These are phyloP conservation scores for Poecilia picta DNA, from an alignment of 2,797 vertebrate genomes.

Conservation along the genomic window DNA sequence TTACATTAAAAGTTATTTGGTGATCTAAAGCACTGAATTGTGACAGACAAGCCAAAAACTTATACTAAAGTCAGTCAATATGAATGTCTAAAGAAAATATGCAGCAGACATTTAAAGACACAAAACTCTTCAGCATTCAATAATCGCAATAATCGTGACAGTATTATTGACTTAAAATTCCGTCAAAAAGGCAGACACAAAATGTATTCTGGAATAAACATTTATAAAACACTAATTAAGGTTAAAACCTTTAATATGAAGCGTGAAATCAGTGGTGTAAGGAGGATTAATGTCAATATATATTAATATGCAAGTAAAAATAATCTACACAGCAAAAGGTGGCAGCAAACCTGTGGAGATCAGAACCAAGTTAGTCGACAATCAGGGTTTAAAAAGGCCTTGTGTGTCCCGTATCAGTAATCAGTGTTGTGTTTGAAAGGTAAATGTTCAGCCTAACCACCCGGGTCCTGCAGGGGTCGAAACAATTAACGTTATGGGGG, in stretches of 20 bases:
- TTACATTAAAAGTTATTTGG: neutral
- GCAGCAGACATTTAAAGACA: neutral
- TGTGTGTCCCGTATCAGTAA: neutral
- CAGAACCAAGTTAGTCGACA: neutral
- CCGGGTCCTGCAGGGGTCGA: neutral
- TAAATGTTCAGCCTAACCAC: neutral
- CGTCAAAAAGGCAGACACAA: neutral
- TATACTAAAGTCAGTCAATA: neutral
- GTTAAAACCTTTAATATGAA: neutral
- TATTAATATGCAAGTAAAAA: neutral
- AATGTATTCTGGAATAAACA: neutral
- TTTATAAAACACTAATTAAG: neutral
- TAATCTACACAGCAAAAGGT: neutral
- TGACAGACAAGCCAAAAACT: neutral
- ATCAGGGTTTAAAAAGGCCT: neutral
- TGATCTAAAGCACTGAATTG: neutral
- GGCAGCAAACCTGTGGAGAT: neutral
- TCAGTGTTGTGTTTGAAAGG: neutral
- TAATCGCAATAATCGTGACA: neutral
- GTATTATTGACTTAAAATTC: neutral
- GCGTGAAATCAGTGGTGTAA: neutral
- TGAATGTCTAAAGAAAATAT: neutral
- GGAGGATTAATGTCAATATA: neutral
- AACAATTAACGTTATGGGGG: neutral
- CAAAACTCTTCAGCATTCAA: neutral